phyloP scores from a whole-genome alignment of 1,140 invertebrate genomes.

The Diplogasteroides magnus region DNA sequence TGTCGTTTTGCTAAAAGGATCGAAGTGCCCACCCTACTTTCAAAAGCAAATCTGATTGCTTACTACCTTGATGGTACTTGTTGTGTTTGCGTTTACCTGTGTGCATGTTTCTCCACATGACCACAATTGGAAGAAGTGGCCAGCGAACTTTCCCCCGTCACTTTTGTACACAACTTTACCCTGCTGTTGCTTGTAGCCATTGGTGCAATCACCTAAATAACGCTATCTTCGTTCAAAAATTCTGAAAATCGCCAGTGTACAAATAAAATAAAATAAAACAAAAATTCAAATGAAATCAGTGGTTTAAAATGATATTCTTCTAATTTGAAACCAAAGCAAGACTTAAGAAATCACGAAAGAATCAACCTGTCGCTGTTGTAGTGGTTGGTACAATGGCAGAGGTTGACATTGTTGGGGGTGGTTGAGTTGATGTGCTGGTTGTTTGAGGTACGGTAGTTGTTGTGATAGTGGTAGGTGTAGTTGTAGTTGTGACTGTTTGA shows the following conservation, averaged over 20 bases:
- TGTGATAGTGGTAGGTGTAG: neutral
- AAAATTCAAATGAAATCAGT: too few relatives aligned
- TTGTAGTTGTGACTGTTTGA: neutral
- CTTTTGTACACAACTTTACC: neutral
- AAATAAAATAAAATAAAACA: too few relatives aligned
- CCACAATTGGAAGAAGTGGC: neutral
- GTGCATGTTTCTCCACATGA: neutral
- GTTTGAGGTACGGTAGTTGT: neutral
- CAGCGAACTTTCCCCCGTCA: neutral
- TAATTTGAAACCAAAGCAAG: too few relatives aligned
- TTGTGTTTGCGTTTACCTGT: too few relatives aligned
- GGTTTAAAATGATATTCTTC: too few relatives aligned
- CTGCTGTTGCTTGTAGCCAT: neutral
- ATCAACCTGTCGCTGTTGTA: neutral
- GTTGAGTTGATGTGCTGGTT: neutral
- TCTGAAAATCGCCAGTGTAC: too few relatives aligned
- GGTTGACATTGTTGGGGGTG: neutral
- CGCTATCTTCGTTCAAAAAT: neutral
- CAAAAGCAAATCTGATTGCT: too few relatives aligned
- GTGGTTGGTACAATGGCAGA: neutral
- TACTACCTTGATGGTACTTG: too few relatives aligned
- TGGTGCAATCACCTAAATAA: neutral
- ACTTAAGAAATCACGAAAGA: too few relatives aligned
- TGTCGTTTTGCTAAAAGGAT: too few relatives aligned
- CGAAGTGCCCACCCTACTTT: too few relatives aligned